These are phyloP conservation scores for Harpagus bidentatus DNA, from an alignment of 2,113 vertebrate genomes.

Conservation along the genomic window DNA sequence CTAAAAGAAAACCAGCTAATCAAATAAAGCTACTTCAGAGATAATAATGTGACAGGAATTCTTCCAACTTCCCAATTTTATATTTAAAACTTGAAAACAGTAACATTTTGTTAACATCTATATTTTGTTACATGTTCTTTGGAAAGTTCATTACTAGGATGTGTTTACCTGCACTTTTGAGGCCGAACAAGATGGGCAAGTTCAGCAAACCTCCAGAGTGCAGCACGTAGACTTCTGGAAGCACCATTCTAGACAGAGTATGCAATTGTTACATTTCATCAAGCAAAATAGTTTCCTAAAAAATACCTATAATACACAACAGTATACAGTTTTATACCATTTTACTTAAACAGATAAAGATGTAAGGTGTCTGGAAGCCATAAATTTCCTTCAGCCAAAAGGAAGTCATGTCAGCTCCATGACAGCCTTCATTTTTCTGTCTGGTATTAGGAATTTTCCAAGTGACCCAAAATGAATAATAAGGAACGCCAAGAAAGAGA, in stretches of 20 bases:
- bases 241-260: conserved; percentile 84
- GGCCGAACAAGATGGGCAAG: conserved; percentile 94
- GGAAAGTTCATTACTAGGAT: neutral
- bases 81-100: neutral
- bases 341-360: neutral
- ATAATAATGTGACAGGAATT: neutral
- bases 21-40: neutral
- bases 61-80: neutral
- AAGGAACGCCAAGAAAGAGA: neutral
- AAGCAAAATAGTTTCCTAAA: neutral
- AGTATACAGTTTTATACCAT: neutral
- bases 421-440: neutral
- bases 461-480: neutral
- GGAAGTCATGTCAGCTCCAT: neutral
- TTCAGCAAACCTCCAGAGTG: conserved; percentile 97
- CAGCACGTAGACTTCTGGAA: conserved; percentile 91
- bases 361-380: neutral
- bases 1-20: neutral
- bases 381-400: neutral
- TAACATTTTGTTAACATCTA: neutral
- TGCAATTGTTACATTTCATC: neutral
- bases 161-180: conserved; percentile 93
- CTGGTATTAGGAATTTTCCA: neutral
- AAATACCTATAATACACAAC: neutral
- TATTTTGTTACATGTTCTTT: neutral